Evolutionary conservation across 2,888 invertebrate genomes (phyloP).

Genomic region (Philonicus albiceps): DNA sequence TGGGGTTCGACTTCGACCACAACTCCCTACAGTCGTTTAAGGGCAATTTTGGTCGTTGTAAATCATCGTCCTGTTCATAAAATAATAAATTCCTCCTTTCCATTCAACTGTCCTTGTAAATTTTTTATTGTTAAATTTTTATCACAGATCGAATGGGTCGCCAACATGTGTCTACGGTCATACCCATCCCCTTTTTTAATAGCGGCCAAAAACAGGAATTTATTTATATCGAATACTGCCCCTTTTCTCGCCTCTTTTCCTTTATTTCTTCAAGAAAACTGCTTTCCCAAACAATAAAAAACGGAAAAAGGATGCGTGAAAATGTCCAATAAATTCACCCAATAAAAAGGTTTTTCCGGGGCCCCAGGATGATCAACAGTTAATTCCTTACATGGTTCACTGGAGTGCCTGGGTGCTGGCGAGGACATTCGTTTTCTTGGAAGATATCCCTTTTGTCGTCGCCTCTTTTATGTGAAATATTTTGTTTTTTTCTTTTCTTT

Average conservation of each 20-base stretch:
- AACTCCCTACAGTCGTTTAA: neutral
- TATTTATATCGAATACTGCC: constrained; percentile 19
- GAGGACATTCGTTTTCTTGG: constrained; percentile 23
- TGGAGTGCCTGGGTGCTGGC: neutral
- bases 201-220: neutral
- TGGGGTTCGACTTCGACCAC: neutral
- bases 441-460: constrained; percentile 18
- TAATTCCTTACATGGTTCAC: constrained; percentile 37
- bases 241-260: neutral
- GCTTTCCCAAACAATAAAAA: constrained; percentile 29
- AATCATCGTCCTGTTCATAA: constrained; percentile 31
- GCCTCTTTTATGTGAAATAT: neutral
- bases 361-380: constrained; percentile 29
- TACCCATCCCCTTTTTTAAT: neutral
- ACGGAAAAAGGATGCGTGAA: constrained; percentile 40
- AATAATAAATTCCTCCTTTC: constrained; percentile 28
- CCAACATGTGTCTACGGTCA: neutral
- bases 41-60: neutral
- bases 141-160: neutral
- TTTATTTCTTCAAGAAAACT: neutral
- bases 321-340: constrained; percentile 43
- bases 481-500: neutral
- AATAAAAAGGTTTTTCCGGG: constrained; percentile 39
- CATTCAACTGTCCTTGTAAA: constrained; percentile 14
- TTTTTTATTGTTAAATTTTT: constrained; percentile 20